Evolutionary conservation across 2,113 vertebrate species (phyloP), one percentile per base, ranked within the genome.

Genomic region (Albula glossodonta): DNA sequence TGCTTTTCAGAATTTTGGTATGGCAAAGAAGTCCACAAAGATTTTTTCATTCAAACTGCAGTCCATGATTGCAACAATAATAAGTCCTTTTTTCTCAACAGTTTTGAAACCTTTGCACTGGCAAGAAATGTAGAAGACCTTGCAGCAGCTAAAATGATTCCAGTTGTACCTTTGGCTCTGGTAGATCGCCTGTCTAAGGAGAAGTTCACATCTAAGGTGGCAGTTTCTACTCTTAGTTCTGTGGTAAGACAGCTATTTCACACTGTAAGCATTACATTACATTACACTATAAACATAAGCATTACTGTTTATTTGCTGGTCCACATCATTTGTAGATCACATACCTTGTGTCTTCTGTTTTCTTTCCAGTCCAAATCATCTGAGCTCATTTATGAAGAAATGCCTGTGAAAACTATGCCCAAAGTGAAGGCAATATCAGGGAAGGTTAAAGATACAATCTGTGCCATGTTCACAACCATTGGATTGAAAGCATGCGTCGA

Each of bases 101-200:
- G 96, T 51, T 88, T 95, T 77, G 93, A 94, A 7, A 95, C 95
- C 81, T 82, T 93, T 93, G 96, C 94, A 87, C 85, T 97, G 56
- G 92, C 93, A 87, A 96, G 96, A 91, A 95, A 96, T 85, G 81
- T 93, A 84, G 94, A 93, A 91, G 94, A 97, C 31, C 85, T 93
- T 8, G 12, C 82, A 1, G 66, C 53, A 80, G 93, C 90, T 78
- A 96, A 83, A 91, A 93, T 82, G 31, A 95, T 88, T 5, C 91
- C 94, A 31, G 80, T 97, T 70, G 87, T 97, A 56, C 94, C 95
- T 11, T 84, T 0, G 10, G 51, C 63, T 78, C 0, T 31, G 25
- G 70, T 80, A 56, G 84, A 85, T 50, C 11, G 83, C 81, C 86
- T 91, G 31, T 88, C 88, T 60, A 90, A 86, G 50, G 90, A 94